Percentiles rank a stretch among this genome's conserved stretches.
phyloP scores from a whole-genome alignment of 1,140 invertebrate genomes.

The Olivierus martensii region DNA sequence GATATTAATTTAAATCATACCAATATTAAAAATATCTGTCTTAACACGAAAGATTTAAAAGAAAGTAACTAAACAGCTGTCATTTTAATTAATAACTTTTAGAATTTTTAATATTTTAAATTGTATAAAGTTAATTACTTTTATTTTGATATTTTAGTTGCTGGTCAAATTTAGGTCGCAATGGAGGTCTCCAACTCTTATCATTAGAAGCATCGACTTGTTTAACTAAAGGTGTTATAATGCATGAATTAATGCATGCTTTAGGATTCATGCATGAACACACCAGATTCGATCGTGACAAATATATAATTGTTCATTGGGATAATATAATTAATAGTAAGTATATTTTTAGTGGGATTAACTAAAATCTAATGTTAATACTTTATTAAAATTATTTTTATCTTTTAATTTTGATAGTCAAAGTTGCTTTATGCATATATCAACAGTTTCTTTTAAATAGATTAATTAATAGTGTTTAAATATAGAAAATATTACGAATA shows the following conservation, averaged over 20 bases:
- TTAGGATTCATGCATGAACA: conserved; percentile 78
- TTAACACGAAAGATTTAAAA: no score
- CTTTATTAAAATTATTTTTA: no score
- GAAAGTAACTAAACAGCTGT: no score
- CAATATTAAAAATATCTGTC: no score
- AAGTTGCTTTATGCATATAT: no score
- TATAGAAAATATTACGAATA: no score
- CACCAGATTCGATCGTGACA: conserved; percentile 60
- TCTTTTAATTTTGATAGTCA: no score
- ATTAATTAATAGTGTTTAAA: no score
- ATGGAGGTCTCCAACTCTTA: conserved; percentile 39
- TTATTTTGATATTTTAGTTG: neutral
- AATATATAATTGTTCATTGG: conserved; percentile 52
- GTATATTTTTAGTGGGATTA: conserved; percentile 19
- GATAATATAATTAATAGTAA: conserved; percentile 52
- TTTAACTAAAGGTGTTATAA: conserved; percentile 50
- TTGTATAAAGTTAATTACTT: neutral
- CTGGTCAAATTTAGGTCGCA: conserved; percentile 16
- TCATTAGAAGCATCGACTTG: conserved; percentile 41
- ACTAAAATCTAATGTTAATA: no score
- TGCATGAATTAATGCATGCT: conserved; percentile 75
- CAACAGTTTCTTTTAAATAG: no score
- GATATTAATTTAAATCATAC: no score
- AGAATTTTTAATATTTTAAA: neutral
- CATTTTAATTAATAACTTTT: no score